These are phyloP conservation scores for Grapholita molesta DNA, from an alignment of 1,140 invertebrate genomes.

Conservation along the genomic window DNA sequence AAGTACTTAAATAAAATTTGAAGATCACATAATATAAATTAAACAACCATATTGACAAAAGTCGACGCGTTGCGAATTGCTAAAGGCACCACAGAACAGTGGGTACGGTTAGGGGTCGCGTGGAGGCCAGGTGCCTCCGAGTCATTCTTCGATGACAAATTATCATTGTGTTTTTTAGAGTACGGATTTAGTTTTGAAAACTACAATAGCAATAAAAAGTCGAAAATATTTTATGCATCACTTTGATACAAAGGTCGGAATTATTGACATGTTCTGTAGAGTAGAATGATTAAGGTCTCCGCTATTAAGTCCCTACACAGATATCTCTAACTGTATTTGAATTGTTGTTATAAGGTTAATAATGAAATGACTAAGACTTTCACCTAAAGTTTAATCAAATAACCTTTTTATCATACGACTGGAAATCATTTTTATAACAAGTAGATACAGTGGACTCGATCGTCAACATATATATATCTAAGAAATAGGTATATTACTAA, in stretches of 20 bases:
- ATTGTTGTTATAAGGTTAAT: too few relatives aligned
- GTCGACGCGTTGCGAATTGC: constrained; percentile 58
- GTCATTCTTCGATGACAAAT: constrained; percentile 62
- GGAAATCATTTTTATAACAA: too few relatives aligned
- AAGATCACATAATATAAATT: constrained; percentile 73
- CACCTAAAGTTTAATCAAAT: too few relatives aligned
- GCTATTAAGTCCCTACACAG: not conserved
- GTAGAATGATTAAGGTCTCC: constrained; percentile 14
- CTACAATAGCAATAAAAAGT: constrained; percentile 40
- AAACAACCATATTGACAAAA: constrained; percentile 67
- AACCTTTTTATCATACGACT: too few relatives aligned
- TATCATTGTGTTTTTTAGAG: constrained; percentile 54
- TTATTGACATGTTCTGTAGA: constrained; percentile 31
- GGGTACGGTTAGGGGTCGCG: constrained; percentile 47
- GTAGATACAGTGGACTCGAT: too few relatives aligned
- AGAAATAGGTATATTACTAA: too few relatives aligned
- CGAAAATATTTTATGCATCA: not conserved
- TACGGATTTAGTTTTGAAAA: constrained; percentile 28
- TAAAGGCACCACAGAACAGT: constrained; percentile 38
- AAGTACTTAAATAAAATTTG: constrained; percentile 67
- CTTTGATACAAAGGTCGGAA: constrained; percentile 30
- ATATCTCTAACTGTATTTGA: too few relatives aligned
- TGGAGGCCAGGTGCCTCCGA: constrained; percentile 55
- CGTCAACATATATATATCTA: too few relatives aligned
- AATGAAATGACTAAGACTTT: too few relatives aligned